Evolutionary conservation across 2,797 vertebrate genomes (phyloP), one percentile per base, ranked within the genome.

Genomic region (Phrynocephalus guinanensis): DNA sequence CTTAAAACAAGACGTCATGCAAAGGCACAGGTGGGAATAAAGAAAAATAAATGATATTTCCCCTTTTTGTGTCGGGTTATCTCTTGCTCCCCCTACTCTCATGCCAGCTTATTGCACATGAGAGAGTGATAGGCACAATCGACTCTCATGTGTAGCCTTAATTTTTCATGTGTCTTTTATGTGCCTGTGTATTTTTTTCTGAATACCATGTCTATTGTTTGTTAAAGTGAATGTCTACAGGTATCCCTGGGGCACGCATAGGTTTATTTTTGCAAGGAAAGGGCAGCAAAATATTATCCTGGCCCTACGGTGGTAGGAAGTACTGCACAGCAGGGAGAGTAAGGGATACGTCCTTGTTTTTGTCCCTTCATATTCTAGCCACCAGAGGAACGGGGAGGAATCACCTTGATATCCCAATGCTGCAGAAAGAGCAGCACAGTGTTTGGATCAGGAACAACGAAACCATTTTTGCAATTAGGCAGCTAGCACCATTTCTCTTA

Each of bases 151-250:
- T 81, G 33, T 22, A 16, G 38, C 6, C n/a, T 15, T 44, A 72
- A 82, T 81, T 88, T 26, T 67, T 75, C 9, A 48, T 2, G 16
- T 38, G 24, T 0, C 18, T 50, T 18, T 86, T 80, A 66, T 4
- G 8, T 28, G n/a, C 33, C 9, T 2, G 7, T 22, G 5, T 81
- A 52, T 33, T 28, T 50, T 50, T 52, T 50, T 52, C n/a, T 67
- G 79, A 52, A 10, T 24, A 6, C 18, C 9, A 18, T n/a, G 20
- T 2, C 44, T 5, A 77, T 91, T 75, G 18, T 89, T 92, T 92
- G 38, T 48, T 84, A 0, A 72, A 13, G 1, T 56, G 52, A 56
- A 13, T 56, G 9, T 88, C n/a, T 84, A 52, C n/a, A 88, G 3
- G 11, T 60, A 22, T 79, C 71, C 60, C 11, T 33, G 33, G 52